Conservation (phyloP, 2,797 vertebrate genomes). For the Epinephelus coioides region DNA sequence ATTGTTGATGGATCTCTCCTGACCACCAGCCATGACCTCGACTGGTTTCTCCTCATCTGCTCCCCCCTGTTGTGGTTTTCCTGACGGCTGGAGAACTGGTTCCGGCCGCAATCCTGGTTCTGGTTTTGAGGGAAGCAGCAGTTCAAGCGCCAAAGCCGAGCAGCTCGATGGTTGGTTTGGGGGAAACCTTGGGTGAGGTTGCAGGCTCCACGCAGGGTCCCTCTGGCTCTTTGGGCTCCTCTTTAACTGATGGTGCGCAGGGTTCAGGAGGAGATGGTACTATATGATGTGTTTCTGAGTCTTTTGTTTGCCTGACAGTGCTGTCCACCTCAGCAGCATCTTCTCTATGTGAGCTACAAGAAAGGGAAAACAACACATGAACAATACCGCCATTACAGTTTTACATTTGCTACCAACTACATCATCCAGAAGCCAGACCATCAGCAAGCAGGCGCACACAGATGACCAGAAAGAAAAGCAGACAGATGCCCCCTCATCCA, state of each 20-base stretch:
- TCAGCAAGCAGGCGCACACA: constrained; percentile 32
- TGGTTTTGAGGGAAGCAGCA: constrained; percentile 59
- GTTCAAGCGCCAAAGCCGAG: constrained; percentile 32
- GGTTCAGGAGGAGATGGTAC: constrained; percentile 38
- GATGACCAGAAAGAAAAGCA: too few relatives aligned
- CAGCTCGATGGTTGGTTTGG: constrained; percentile 22
- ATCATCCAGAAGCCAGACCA: constrained; percentile 6
- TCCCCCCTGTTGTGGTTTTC: constrained; percentile 44
- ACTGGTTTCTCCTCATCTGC: constrained; percentile 32
- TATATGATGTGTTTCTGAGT: constrained; percentile 25
- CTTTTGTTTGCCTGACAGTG: constrained; percentile 24
- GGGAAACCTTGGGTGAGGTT: constrained; percentile 23
- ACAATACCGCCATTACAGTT: background rate
- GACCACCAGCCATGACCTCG: constrained; percentile 19
- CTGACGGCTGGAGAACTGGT: constrained; percentile 27
- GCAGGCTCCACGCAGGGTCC: constrained; percentile 41
- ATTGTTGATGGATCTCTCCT: constrained; percentile 39
- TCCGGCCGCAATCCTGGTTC: constrained; percentile 46
- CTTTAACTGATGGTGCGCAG: constrained; percentile 39
- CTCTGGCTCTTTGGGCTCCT: constrained; percentile 64
- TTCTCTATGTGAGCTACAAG: constrained; percentile 45
- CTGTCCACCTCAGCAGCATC: constrained; percentile 46
- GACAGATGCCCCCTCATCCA: constrained; percentile 39
- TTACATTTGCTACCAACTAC: background rate
- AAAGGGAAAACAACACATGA: constrained; percentile 15